Evolutionary conservation across 2,888 invertebrate species (phyloP).

Genomic region (Thecocarcelia acutangulata): DNA sequence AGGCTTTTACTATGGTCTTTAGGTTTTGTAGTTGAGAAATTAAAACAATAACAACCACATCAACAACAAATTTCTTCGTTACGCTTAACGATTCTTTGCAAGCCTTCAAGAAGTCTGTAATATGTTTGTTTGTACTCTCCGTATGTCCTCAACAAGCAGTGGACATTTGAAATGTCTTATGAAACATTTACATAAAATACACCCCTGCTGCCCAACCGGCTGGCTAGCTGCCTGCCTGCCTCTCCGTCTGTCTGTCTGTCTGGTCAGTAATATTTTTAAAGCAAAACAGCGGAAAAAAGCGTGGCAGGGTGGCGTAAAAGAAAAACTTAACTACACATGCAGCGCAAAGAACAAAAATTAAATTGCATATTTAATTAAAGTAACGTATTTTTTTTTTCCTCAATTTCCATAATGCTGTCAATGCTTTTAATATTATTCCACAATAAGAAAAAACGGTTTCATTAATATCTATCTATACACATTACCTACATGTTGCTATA

Average conservation of each 20-base stretch:
- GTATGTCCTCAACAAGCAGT: constrained; percentile 41
- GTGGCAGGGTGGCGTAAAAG: constrained; percentile 32
- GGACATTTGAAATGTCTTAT: constrained; percentile 62
- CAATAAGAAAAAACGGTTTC: no score
- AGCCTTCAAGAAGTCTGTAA: constrained; percentile 24
- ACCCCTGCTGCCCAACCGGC: constrained; percentile 57
- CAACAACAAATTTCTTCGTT: constrained; percentile 59
- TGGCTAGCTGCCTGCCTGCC: no score
- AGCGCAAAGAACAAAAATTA: neutral
- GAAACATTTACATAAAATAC: constrained; percentile 67
- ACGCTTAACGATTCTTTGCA: constrained; percentile 58
- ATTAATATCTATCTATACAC: no score
- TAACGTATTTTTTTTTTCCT: constrained; percentile 68
- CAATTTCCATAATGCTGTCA: constrained; percentile 4
- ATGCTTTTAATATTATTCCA: no score
- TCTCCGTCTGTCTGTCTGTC: neutral
- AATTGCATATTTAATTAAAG: constrained; percentile 69
- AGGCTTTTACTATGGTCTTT: constrained; percentile 61
- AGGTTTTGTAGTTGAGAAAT: constrained; percentile 38
- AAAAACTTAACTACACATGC: constrained; percentile 25
- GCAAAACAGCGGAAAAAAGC: constrained; percentile 55
- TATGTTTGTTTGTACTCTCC: neutral
- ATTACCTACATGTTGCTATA: no score
- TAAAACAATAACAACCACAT: constrained; percentile 1
- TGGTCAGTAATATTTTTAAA: constrained; percentile 44